Evolutionary conservation across 2,888 invertebrate species (phyloP), one percentile per base, ranked within the genome.

Genomic region (Melipona beecheii): DNA sequence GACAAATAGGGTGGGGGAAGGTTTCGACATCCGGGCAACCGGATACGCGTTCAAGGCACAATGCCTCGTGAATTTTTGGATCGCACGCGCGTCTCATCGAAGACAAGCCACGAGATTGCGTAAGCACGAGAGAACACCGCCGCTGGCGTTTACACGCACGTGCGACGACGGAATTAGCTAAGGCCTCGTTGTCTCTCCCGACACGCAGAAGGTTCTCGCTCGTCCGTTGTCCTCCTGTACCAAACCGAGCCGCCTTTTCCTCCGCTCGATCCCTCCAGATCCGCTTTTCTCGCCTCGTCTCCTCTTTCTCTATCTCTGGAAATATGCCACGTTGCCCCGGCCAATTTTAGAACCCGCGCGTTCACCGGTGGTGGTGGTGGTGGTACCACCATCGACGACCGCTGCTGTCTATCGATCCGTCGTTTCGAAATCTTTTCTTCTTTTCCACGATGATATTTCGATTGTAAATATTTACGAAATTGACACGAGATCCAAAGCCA

Each of bases 161-260:
- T 92, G 92, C 92, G 90, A 87, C 80, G 90, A 91, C 92, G 87
- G 89, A 92, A 92, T 92, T 92, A 92, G 92, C 91, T 89, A 86
- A 90, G 83, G 82, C 74, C 83, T 74, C 70, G 82, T 77, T 74
- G 86, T 87, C 83, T 75, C 68, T 75, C 62, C 72, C 54, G 49
- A 24, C 54, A 9, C 43, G 9, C 43, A 43, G 64, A 64, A 64
- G 65, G 54, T 69, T 78, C 31, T 31, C 60, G 65, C 43, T 43
- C 9, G 43, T 83, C 68, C 78, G 69, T 70, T 73, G n/a, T 78
- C 70, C 74, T 56, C 43, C 65, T 78, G 80, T 43, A 43, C 43
- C 43, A 43, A 43, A 72, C 65, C 70, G 70, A 73, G 68, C 49
- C 75, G 43, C 43, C 43, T 43, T 62, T n/a, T 69, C 71, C 77